Evolutionary conservation across 2,113 vertebrate genomes (phyloP).

Genomic region (Aepyceros melampus): DNA sequence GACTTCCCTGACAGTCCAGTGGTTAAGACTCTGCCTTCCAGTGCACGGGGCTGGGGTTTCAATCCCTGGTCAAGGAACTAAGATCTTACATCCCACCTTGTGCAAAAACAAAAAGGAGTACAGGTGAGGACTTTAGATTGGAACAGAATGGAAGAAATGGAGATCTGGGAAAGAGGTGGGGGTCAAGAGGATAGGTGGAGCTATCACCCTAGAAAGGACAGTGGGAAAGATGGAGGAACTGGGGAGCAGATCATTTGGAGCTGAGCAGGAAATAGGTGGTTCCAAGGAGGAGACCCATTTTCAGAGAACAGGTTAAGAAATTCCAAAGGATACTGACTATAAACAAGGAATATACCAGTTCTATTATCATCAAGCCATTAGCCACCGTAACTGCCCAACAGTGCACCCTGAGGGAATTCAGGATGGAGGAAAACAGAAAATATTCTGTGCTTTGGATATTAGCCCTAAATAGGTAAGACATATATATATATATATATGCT

Average conservation of each 20-base stretch:
- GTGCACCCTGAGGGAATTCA: background rate
- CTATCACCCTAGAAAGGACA: background rate
- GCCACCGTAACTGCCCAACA: background rate
- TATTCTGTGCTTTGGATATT: background rate
- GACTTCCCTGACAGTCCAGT: background rate
- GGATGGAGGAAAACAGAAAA: background rate
- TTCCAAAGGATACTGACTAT: background rate
- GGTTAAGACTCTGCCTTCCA: background rate
- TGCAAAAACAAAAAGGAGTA: background rate
- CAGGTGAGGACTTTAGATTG: background rate
- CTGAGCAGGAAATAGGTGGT: background rate
- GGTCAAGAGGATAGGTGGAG: rapidly evolving
- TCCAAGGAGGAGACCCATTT: background rate
- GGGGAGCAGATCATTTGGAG: background rate
- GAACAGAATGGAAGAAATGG: background rate
- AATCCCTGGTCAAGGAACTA: background rate
- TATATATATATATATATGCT: background rate
- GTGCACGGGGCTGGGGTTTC: background rate
- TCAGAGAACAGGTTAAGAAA: background rate
- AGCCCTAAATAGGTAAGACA: background rate
- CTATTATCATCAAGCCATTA: background rate
- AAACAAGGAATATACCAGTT: background rate
- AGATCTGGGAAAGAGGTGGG: background rate
- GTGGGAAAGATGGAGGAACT: background rate
- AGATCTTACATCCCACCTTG: background rate